A percentile compares a stretch with the other conserved stretches of the same genome.
phyloP scores from a whole-genome alignment of 2,888 invertebrate species.

The Lycocerus yunnanus region DNA sequence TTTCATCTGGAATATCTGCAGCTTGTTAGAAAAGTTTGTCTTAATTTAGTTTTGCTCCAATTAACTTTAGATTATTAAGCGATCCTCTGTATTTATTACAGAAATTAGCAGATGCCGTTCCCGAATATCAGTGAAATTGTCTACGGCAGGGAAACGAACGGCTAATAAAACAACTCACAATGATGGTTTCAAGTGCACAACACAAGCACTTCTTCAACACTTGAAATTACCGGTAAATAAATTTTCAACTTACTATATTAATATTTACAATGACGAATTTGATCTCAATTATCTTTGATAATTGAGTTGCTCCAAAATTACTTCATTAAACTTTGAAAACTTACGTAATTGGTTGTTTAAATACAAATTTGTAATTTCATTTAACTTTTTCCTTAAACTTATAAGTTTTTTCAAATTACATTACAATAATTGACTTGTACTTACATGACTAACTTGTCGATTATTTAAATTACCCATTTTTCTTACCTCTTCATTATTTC shows the following conservation, averaged over 20 bases:
- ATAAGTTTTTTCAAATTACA: neutral
- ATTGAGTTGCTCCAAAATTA: neutral
- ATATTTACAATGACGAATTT: neutral
- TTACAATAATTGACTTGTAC: neutral
- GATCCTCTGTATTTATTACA: slow-evolving; percentile 34
- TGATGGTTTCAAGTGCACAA: slow-evolving; percentile 15
- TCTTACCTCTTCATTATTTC: neutral
- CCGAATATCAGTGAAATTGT: slow-evolving; percentile 26
- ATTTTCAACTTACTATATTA: neutral
- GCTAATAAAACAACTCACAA: slow-evolving; percentile 28
- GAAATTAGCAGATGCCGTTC: slow-evolving; percentile 32
- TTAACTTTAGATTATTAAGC: slow-evolving; percentile 42
- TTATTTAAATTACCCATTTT: neutral
- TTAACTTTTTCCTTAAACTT: neutral
- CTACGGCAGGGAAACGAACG: slow-evolving; percentile 18
- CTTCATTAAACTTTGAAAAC: slow-evolving; percentile 2
- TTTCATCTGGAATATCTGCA: slow-evolving; percentile 39
- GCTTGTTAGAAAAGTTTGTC: slow-evolving; percentile 37
- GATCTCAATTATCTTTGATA: neutral
- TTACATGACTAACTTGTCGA: neutral
- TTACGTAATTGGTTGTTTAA: neutral
- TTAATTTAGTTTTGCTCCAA: slow-evolving; percentile 42
- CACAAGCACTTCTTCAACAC: neutral
- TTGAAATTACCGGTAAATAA: slow-evolving; percentile 3
- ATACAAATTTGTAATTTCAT: neutral